Conservation (phyloP, 2,113 vertebrate species). For the Chrysochloris asiatica region DNA sequence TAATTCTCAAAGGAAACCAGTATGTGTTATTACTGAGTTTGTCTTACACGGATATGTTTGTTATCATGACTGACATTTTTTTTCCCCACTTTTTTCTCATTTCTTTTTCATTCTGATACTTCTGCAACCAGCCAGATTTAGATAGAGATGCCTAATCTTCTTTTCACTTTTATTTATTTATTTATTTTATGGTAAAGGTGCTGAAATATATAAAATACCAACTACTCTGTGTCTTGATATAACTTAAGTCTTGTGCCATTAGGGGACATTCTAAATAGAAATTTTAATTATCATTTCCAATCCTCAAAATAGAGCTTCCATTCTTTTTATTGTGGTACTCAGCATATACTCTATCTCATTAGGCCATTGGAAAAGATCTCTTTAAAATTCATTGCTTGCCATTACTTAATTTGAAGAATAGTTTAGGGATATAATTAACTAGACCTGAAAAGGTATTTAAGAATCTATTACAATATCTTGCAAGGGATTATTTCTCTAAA, state of each 20-base stretch:
- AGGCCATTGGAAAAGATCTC: constrained; percentile 51
- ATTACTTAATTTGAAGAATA: constrained; percentile 70
- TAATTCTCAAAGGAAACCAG: background rate
- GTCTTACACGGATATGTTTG: background rate
- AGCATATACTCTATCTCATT: constrained; percentile 59
- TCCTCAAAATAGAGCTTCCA: constrained; percentile 12
- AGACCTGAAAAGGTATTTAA: constrained; percentile 62
- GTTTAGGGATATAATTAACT: constrained; percentile 65
- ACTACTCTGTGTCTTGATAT: background rate
- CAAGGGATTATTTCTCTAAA: constrained; percentile 57
- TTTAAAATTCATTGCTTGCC: constrained; percentile 65
- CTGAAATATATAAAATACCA: constrained; percentile 14
- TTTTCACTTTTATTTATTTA: constrained; percentile 1
- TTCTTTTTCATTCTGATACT: background rate
- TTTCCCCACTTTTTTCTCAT: background rate
- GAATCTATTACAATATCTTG: constrained; percentile 68
- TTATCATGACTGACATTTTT: background rate
- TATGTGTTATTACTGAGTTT: background rate
- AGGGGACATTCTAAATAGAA: constrained; percentile 33
- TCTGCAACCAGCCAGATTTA: background rate
- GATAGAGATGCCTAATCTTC: background rate
- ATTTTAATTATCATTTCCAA: constrained; percentile 52
- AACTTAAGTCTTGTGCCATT: constrained; percentile 18
- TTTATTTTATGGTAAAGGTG: no score
- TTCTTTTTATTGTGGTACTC: constrained; percentile 48